Base-by-base conservation (phyloP, 2,888 invertebrate species). In the Nomada lathburiana region DNA sequence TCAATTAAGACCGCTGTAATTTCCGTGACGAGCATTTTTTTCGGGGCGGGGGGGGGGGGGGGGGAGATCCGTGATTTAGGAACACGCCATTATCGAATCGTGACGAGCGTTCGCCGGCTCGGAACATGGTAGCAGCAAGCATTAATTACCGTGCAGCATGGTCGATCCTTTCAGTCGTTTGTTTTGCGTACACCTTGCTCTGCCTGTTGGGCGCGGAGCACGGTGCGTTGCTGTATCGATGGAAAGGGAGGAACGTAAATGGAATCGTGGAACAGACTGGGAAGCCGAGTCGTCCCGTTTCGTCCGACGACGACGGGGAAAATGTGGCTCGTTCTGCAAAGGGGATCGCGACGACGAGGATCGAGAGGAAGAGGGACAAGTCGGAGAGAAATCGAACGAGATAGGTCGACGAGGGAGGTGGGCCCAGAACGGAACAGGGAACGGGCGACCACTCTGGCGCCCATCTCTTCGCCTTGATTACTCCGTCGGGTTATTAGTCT, bases 401-500 rank as follows among this genome's bases (percentile, higher is more conserved):
- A 55, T n/a, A n/a, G 50, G 63, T 29, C 65, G 50, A 11, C 13
- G 55, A 68, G 29, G 59, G 50, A 52, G 68, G 55, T 67, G 55
- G 55, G 36, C 62, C 29, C 57, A 50, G 42, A 11, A 47, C 16
- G 60, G 69, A 53, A 73, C 83, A 83, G 71, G 36, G 75, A 84
- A 62, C 77, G 74, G 65, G 73, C 50, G 76, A 80, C 64, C 76
- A 5, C 36, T 59, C 55, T 65, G 75, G 75, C 69, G 67, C 71
- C 71, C 84, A 76, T 81, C 86, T 82, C 86, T 72, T 82, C 84
- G 81, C 83, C 82, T 90, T 90, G 90, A 91, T 91, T 89, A 89
- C 87, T 85, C 76, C 60, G 81, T 84, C 68, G 80, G 82, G 84
- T 89, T 87, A 89, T 89, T 90, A 89, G 84, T 82, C 70, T 53